phyloP scores from a whole-genome alignment of 2,888 invertebrate species.

The Drosophila suboccidentalis region DNA sequence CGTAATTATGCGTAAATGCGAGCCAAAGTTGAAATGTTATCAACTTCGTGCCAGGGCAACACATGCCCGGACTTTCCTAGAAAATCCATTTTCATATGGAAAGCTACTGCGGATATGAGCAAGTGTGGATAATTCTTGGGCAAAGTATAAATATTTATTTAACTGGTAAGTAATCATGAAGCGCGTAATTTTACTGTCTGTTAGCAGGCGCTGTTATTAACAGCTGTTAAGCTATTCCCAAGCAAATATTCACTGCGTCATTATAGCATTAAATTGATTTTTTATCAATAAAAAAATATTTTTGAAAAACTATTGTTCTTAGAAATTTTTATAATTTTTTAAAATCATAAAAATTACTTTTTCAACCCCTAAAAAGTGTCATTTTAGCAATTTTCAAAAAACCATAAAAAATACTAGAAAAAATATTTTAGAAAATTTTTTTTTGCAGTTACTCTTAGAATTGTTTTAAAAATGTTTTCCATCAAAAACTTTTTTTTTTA shows the following conservation, averaged over 20 bases:
- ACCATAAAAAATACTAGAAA: too few relatives aligned
- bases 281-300: too few relatives aligned
- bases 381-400: too few relatives aligned
- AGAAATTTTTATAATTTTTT: too few relatives aligned
- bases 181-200: background rate
- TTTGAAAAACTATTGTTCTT: too few relatives aligned
- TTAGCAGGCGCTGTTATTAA: conserved; percentile 14
- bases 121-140: conserved; percentile 8
- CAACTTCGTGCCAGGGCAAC: conserved; percentile 59
- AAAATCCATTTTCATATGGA: conserved; percentile 4
- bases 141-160: conserved; percentile 30
- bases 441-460: too few relatives aligned
- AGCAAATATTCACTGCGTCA: background rate
- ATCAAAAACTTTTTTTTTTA: too few relatives aligned
- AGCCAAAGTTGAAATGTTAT: conserved; percentile 51
- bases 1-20: conserved; percentile 75
- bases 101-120: conserved; percentile 8
- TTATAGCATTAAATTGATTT: background rate
- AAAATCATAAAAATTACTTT: too few relatives aligned
- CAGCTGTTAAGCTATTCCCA: conserved; percentile 1
- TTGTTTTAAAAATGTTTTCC: too few relatives aligned
- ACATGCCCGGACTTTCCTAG: conserved; percentile 37
- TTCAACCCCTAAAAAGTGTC: too few relatives aligned
- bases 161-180: conserved; percentile 5
- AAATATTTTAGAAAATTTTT: too few relatives aligned